These are phyloP conservation scores for Anastatus disparis DNA, from an alignment of 1,140 invertebrate genomes.

Conservation along the genomic window DNA sequence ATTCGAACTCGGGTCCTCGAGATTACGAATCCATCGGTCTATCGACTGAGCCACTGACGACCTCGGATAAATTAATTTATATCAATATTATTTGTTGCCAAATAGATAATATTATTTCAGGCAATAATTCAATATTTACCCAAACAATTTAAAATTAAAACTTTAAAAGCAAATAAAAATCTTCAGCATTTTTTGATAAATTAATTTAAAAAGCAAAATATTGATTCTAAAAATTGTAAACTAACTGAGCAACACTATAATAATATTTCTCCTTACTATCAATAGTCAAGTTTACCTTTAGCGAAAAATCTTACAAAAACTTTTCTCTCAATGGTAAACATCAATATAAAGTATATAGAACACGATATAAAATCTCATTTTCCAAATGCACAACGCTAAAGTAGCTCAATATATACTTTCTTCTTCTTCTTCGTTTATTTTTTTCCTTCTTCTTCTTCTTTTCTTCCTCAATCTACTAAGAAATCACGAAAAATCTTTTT, in stretches of 20 bases:
- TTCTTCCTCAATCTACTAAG: slow-evolving; percentile 26
- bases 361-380: slow-evolving; percentile 39
- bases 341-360: slow-evolving; percentile 27
- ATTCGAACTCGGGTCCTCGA: no score
- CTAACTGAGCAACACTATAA: slow-evolving; percentile 10
- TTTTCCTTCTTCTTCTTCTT: no score
- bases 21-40: no score
- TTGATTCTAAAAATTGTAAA: background rate
- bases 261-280: slow-evolving; percentile 28
- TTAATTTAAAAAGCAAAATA: slow-evolving; percentile 21
- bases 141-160: no score
- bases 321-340: slow-evolving; percentile 33
- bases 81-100: no score
- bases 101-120: no score
- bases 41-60: no score
- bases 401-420: slow-evolving; percentile 18
- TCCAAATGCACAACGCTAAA: slow-evolving; percentile 30
- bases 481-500: slow-evolving; percentile 26
- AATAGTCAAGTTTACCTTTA: slow-evolving; percentile 10
- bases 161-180: no score
- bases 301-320: slow-evolving; percentile 4
- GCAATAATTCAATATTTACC: no score
- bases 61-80: no score
- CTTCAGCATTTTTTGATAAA: background rate
- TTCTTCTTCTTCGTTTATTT: no score